phyloP scores from a whole-genome alignment of 2,113 vertebrate species.

The Equus quagga region DNA sequence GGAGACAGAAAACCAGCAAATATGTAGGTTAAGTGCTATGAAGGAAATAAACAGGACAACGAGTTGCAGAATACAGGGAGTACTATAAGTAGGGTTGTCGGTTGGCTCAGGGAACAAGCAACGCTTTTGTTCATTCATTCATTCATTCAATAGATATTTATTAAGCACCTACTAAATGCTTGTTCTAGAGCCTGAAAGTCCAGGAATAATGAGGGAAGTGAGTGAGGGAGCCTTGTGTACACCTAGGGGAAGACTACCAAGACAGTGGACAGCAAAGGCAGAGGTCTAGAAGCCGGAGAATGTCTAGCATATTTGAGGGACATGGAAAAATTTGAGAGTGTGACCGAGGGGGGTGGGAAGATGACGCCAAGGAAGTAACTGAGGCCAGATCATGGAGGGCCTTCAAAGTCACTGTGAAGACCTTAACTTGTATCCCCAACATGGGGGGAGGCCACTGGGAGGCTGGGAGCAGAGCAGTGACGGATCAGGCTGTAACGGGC shows the following conservation, averaged over 20 bases:
- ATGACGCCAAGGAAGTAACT: background rate
- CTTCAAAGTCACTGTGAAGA: background rate
- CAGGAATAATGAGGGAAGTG: background rate
- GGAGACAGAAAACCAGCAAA: background rate
- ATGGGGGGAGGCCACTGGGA: background rate
- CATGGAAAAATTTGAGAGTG: background rate
- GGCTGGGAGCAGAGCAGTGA: background rate
- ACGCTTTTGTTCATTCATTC: background rate
- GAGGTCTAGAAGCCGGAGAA: background rate
- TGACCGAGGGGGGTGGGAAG: too few species aligned
- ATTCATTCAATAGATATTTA: background rate
- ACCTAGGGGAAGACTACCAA: background rate
- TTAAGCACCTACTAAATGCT: background rate
- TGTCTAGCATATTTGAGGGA: background rate
- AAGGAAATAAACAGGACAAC: background rate
- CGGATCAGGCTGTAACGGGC: background rate
- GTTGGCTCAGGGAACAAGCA: rapidly evolving
- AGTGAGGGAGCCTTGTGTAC: rapidly evolving
- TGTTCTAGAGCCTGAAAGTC: background rate
- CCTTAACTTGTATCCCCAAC: background rate
- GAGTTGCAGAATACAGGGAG: background rate
- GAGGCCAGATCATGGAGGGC: background rate
- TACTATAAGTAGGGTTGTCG: background rate
- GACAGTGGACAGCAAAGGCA: background rate
- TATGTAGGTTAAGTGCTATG: background rate